Base-by-base conservation (phyloP, 2,888 invertebrate species). In the Scaptomyza caliginosa region DNA sequence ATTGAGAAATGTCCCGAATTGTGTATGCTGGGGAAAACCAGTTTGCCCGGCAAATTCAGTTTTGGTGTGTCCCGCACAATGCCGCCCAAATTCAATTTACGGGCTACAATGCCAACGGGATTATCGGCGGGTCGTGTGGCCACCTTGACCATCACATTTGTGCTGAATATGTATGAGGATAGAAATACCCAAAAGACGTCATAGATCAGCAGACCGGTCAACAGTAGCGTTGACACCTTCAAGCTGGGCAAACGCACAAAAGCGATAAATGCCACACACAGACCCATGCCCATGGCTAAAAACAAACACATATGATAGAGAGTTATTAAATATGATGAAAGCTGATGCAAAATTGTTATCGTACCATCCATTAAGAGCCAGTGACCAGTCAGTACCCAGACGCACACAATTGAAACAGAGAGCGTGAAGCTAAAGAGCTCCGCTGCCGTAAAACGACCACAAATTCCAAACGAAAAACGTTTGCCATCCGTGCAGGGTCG, bases 121-220 rank as follows among this genome's bases (percentile, higher is more conserved):
- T 97, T 97, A 89, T 97, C 97, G 10, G 97, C 97, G 30, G 97
- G 96, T 88, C 97, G 92, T 56, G 95, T 95, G 57, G 95, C 95
- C 74, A 95, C 96, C 92, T 98, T 98, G 74, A 99, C 98, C 99
- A 99, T 99, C 77, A 99, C 99, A 90, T 99, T 99, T 88, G 99
- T 97, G 92, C 97, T 98, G 93, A 99, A 99, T 90, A 99, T 97
- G 91, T 98, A 98, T 0, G 98, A 98, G 2, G 98, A 98, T 93
- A 98, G 99, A 93, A 99, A 99, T 50, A 99, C 98, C 98, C 99
- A 99, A 92, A 99, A 99, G 36, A 99, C 98, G 92, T 99, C 99
- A 91, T 99, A 99, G 59, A 97, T 95, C 66, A 98, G 94, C 77
- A 98, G 93, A 26, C 99, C 99, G 43, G 98, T 97, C 82, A 99